Evolutionary conservation across 2,797 vertebrate species (phyloP).

Genomic region (Rhyacichthys aspro): DNA sequence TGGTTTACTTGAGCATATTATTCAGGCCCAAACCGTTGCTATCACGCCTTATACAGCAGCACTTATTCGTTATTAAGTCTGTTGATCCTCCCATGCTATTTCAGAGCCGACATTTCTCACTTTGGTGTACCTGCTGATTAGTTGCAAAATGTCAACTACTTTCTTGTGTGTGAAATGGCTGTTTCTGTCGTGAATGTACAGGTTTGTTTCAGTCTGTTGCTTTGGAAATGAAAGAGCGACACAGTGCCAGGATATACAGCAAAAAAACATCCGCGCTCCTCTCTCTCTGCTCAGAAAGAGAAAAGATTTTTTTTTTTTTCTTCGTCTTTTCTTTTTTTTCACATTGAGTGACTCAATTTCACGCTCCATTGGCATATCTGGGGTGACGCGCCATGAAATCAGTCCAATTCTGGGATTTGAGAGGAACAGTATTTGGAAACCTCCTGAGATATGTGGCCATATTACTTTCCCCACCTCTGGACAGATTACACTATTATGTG

Average conservation of each 20-base stretch:
- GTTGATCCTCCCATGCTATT: constrained; percentile 7
- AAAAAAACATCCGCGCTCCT: constrained; percentile 46
- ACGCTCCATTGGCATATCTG: constrained; percentile 84
- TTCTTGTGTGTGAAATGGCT: constrained; percentile 47
- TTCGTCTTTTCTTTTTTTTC: constrained; percentile 59
- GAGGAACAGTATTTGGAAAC: constrained; percentile 84
- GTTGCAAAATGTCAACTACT: constrained; percentile 42
- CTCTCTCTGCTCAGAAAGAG: constrained; percentile 61
- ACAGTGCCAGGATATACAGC: constrained; percentile 40
- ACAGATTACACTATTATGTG: constrained; percentile 78
- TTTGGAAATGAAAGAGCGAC: constrained; percentile 64
- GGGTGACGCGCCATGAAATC: constrained; percentile 84
- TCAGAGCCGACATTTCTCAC: constrained; percentile 32
- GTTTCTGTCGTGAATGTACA: constrained; percentile 48
- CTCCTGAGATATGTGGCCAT: constrained; percentile 82
- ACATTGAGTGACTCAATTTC: constrained; percentile 87
- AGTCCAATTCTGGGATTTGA: constrained; percentile 85
- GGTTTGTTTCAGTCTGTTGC: constrained; percentile 65
- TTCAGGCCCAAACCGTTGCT: constrained; percentile 4
- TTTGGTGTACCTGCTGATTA: constrained; percentile 44
- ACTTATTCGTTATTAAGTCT: constrained; percentile 21
- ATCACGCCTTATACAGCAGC: constrained; percentile 40
- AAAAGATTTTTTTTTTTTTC: constrained; percentile 61
- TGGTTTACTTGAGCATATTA: constrained; percentile 17
- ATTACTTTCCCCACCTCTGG: constrained; percentile 77